Evolutionary conservation across 2,888 invertebrate species (phyloP).

Genomic region (Spisula subtruncata): DNA sequence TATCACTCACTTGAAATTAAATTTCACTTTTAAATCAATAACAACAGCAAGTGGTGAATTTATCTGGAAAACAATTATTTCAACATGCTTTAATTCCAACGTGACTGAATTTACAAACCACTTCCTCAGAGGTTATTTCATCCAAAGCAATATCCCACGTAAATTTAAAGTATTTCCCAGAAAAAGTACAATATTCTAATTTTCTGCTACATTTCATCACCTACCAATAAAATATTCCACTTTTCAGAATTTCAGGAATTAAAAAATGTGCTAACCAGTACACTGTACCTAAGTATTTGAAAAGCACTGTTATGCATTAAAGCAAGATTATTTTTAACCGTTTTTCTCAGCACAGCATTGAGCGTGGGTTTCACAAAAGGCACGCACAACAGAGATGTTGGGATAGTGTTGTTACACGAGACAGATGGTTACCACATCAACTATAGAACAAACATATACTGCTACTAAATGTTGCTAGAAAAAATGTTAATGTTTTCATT

Average conservation of each 20-base stretch:
- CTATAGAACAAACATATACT: constrained; percentile 18
- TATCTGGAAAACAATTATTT: constrained; percentile 21
- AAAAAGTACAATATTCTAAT: not conserved
- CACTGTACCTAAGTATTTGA: not conserved
- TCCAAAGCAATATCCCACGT: not conserved
- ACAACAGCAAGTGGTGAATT: not conserved
- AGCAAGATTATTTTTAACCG: not conserved
- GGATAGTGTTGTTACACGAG: constrained; percentile 27
- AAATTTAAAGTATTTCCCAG: not conserved
- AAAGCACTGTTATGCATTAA: not conserved
- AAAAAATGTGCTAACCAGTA: not conserved
- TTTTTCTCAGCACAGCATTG: constrained; percentile 15
- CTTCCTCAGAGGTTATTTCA: not conserved
- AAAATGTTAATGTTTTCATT: constrained; percentile 37
- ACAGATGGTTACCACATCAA: constrained; percentile 44
- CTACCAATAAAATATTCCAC: not conserved
- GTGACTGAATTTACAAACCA: not conserved
- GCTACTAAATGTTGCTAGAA: constrained; percentile 27
- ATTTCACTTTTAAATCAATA: constrained; percentile 15
- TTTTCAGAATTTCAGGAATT: constrained; percentile 22
- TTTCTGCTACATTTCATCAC: not conserved
- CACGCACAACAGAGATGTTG: not conserved
- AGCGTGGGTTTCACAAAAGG: constrained; percentile 1
- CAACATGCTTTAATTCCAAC: constrained; percentile 10
- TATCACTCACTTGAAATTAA: not conserved